Evolutionary conservation across 92 coral and sea anemone genomes (phyloP).

Genomic region (Scolanthus callimorphus): DNA sequence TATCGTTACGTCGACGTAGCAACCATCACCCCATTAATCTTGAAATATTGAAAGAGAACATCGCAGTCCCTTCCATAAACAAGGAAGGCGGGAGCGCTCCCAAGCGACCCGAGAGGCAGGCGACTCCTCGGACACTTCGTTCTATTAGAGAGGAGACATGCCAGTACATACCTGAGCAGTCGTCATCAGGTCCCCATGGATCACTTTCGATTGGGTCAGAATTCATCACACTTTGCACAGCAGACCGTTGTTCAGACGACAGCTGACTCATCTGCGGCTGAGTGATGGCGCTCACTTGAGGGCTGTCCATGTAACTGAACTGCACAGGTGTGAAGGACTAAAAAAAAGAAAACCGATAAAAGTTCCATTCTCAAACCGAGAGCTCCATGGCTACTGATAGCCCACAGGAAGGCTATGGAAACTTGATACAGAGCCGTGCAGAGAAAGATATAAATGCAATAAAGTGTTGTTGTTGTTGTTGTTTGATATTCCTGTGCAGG

Average conservation of each 20-base stretch:
- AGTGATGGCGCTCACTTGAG: conserved; percentile 87
- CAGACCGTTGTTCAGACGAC: conserved; percentile 67
- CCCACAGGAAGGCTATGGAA: too few relatives aligned
- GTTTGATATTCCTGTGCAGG: neutral
- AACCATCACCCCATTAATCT: too few relatives aligned
- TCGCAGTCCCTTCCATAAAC: too few relatives aligned
- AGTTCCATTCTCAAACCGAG: neutral
- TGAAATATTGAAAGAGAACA: too few relatives aligned
- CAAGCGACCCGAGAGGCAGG: too few relatives aligned
- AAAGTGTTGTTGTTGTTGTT: neutral
- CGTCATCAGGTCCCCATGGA: conserved; percentile 93
- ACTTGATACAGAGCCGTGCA: too few relatives aligned
- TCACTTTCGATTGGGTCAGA: conserved; percentile 89
- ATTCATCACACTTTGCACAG: conserved; percentile 65
- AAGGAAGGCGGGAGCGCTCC: too few relatives aligned
- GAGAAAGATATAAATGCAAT: too few relatives aligned
- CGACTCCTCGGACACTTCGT: too few relatives aligned
- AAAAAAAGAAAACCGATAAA: neutral
- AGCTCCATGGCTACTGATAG: neutral
- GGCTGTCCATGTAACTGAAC: conserved; percentile 76
- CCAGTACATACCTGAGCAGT: conserved; percentile 10
- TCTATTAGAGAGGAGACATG: neutral
- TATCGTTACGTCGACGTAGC: too few relatives aligned
- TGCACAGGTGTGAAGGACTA: conserved; percentile 86
- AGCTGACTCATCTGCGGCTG: conserved; percentile 47